Conservation (phyloP, 2,797 vertebrate genomes). For the Poeciliopsis infans region DNA sequence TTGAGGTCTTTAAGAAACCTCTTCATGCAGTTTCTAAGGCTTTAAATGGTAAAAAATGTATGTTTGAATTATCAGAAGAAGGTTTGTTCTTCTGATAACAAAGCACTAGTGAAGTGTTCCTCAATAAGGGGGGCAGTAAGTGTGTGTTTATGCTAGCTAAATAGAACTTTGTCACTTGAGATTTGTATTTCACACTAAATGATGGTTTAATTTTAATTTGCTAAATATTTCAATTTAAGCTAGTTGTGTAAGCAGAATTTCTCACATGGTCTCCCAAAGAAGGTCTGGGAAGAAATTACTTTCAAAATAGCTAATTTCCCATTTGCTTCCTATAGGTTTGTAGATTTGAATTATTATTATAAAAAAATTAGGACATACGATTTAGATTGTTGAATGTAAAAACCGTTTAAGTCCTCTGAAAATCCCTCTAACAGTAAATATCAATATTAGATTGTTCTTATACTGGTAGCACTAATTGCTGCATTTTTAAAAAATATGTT, state of each 20-base stretch:
- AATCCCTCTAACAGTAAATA: no score
- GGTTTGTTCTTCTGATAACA: not conserved
- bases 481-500: no score
- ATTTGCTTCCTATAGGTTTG: not conserved
- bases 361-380: no score
- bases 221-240: not conserved
- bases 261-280: not conserved
- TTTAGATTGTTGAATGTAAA: not conserved
- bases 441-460: no score
- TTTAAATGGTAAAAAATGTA: no score
- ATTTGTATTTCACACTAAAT: not conserved
- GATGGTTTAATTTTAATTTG: not conserved
- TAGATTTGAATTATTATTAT: not conserved
- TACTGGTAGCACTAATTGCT: no score
- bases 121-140: not conserved
- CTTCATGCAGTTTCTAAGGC: no score
- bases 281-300: not conserved
- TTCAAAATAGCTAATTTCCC: not conserved
- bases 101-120: not conserved
- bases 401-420: no score
- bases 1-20: no score
- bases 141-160: not conserved
- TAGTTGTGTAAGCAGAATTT: not conserved
- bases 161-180: not conserved
- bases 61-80: not conserved